Percentiles rank a stretch among this genome's conserved stretches.
Conservation (phyloP, 2,797 vertebrate genomes). For the Pseudotriccus pelzelni region DNA sequence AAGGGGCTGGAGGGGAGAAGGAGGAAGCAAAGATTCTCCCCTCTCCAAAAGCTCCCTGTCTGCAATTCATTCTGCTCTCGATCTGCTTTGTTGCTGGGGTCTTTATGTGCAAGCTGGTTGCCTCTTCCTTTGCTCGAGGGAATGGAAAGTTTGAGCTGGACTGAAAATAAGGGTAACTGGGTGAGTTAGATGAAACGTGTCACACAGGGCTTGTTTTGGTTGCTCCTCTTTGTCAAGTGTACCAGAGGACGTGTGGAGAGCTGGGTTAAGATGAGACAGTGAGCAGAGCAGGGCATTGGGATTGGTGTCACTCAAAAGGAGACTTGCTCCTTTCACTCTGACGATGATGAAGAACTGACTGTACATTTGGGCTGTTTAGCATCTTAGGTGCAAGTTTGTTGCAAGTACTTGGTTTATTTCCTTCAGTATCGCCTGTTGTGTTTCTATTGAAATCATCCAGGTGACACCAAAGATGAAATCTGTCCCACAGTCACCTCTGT, state of each 20-base stretch:
- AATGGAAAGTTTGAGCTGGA: neutral
- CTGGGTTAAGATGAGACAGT: neutral
- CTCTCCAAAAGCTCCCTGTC: neutral
- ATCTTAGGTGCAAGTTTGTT: neutral
- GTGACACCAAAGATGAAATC: neutral
- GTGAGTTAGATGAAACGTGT: neutral
- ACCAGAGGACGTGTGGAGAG: neutral
- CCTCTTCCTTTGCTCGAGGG: neutral
- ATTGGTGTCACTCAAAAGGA: neutral
- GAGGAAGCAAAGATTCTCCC: neutral
- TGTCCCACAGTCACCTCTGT: neutral
- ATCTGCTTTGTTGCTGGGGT: neutral
- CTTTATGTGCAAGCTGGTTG: neutral
- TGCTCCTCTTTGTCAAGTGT: neutral
- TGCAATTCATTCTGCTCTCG: accelerated
- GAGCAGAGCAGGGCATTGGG: neutral
- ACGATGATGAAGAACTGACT: neutral
- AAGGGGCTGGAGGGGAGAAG: neutral
- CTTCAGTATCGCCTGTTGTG: neutral
- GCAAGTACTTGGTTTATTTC: neutral
- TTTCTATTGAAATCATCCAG: neutral
- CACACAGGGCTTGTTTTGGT: neutral
- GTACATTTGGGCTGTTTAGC: neutral
- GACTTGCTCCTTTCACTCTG: neutral
- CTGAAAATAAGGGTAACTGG: neutral